phyloP scores from a whole-genome alignment of 2,888 invertebrate genomes.

The Rosalia funebris region DNA sequence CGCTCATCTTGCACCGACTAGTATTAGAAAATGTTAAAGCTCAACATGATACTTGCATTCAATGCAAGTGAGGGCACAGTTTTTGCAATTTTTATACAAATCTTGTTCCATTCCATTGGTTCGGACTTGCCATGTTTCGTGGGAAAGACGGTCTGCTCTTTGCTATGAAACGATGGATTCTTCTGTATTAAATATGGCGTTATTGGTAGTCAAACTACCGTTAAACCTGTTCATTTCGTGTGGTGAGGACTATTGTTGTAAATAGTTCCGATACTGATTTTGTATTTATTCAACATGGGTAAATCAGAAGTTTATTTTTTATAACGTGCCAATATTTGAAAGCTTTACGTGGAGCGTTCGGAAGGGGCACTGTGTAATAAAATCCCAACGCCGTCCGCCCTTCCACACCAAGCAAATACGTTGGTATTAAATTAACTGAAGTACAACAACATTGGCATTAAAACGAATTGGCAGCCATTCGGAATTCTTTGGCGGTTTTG shows the following conservation, averaged over 20 bases:
- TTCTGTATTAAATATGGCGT: constrained; percentile 18
- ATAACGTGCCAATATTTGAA: constrained; percentile 45
- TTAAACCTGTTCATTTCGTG: constrained; percentile 22
- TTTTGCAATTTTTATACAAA: constrained; percentile 30
- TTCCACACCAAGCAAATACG: neutral
- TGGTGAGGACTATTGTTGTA: constrained; percentile 55
- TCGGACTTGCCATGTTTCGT: constrained; percentile 21
- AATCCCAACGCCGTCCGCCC: neutral
- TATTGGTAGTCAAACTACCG: constrained; percentile 40
- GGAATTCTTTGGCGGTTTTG: constrained; percentile 40
- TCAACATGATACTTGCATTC: constrained; percentile 19
- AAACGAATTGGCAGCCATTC: constrained; percentile 60
- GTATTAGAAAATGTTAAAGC: constrained; percentile 34
- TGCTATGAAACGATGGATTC: neutral
- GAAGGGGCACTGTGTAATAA: constrained; percentile 44
- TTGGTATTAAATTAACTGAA: neutral
- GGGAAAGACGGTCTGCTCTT: neutral
- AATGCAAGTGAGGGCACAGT: constrained; percentile 16
- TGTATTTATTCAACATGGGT: constrained; percentile 43
- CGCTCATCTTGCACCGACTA: constrained; percentile 31
- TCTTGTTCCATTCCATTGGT: constrained; percentile 49
- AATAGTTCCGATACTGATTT: constrained; percentile 49
- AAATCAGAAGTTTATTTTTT: constrained; percentile 47
- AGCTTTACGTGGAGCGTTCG: constrained; percentile 30
- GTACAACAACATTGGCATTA: constrained; percentile 59